Evolutionary conservation across 2,113 vertebrate species (phyloP).

Genomic region (Macquaria australasica): DNA sequence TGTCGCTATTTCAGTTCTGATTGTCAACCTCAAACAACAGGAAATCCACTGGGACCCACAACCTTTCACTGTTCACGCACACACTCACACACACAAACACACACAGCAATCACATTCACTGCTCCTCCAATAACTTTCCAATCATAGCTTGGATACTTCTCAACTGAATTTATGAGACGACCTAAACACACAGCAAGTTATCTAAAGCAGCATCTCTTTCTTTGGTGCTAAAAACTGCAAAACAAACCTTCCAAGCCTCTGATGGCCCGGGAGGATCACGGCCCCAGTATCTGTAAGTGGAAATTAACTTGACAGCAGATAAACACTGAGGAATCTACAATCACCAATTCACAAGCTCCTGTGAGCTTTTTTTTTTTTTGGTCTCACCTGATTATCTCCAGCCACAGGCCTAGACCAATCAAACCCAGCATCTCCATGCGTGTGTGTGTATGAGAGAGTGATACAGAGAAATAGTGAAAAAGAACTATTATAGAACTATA

Average conservation of each 20-base stretch:
- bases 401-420: constrained; percentile 57
- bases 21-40: constrained; percentile 83
- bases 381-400: constrained; percentile 47
- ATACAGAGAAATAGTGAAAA: constrained; percentile 1
- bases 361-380: constrained; percentile 7
- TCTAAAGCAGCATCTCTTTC: not conserved
- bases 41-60: constrained; percentile 81
- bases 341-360: not conserved
- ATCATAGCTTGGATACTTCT: not conserved
- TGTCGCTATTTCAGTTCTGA: constrained; percentile 74
- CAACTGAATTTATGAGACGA: not conserved
- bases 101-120: constrained; percentile 8
- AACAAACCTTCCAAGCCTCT: not conserved
- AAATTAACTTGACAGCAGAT: not conserved
- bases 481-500: no score
- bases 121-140: constrained; percentile 26
- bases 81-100: constrained; percentile 31
- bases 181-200: not conserved
- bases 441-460: constrained; percentile 3
- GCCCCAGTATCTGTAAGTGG: not conserved
- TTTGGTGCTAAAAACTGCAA: not conserved
- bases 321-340: not conserved
- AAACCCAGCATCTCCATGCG: constrained; percentile 50
- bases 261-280: not conserved
- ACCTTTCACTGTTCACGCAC: constrained; percentile 75